Evolutionary conservation across 2,113 vertebrate genomes (phyloP).

Genomic region (Mungos mungo): DNA sequence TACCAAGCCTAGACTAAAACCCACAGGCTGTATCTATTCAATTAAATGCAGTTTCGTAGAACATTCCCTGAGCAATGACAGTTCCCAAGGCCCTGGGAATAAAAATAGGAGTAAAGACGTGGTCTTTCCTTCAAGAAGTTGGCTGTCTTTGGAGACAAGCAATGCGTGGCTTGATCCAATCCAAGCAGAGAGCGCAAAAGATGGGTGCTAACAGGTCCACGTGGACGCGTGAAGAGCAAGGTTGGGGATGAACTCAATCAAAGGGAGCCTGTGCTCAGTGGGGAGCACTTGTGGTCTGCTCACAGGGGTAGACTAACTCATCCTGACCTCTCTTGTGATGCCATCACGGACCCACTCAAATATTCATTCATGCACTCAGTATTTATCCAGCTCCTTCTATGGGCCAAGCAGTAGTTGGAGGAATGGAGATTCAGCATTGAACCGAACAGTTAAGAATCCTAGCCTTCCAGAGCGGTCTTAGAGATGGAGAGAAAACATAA

Average conservation of each 20-base stretch:
- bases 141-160: no score
- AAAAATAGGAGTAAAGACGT: background rate
- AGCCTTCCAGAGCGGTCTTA: background rate
- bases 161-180: accelerated
- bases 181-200: background rate
- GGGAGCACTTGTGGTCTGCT: background rate
- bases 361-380: background rate
- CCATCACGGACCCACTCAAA: background rate
- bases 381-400: background rate
- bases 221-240: background rate
- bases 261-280: background rate
- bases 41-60: background rate
- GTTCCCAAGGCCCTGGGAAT: background rate
- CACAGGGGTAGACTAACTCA: background rate
- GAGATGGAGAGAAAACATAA: background rate
- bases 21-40: background rate
- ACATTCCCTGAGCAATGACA: background rate
- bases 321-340: background rate
- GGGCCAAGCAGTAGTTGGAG: background rate
- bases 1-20: background rate
- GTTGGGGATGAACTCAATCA: accelerated
- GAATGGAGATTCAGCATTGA: accelerated
- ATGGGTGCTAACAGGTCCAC: no score
- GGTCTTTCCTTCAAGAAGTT: background rate
- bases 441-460: background rate